phyloP scores from a whole-genome alignment of 1,140 invertebrate species.

The Leptinotarsa lineolata region DNA sequence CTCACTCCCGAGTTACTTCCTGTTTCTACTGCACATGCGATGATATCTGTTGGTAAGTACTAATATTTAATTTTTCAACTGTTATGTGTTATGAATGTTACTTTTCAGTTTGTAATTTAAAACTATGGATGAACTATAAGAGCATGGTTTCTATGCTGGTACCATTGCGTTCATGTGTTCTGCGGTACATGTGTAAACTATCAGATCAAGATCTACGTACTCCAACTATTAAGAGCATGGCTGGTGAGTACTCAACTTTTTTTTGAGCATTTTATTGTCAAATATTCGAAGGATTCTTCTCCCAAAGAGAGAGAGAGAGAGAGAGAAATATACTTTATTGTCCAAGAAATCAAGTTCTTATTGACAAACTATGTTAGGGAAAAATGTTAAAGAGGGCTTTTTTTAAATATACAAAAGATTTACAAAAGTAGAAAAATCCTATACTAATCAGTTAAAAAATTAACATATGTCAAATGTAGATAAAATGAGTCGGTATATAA shows the following conservation, averaged over 20 bases:
- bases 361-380: too few species aligned
- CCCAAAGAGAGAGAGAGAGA: too few species aligned
- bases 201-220: constrained; percentile 87
- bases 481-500: too few species aligned
- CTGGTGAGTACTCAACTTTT: constrained; percentile 62
- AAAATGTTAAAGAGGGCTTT: too few species aligned
- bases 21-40: constrained; percentile 84
- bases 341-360: too few species aligned
- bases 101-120: constrained; percentile 79
- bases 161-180: constrained; percentile 80
- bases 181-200: constrained; percentile 91
- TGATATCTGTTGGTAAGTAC: constrained; percentile 72
- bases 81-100: not conserved
- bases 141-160: constrained; percentile 86
- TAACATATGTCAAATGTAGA: too few species aligned
- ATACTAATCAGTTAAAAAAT: too few species aligned
- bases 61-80: not conserved
- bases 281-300: too few species aligned
- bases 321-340: too few species aligned
- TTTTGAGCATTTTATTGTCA: not conserved
- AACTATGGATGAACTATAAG: constrained; percentile 91
- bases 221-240: constrained; percentile 87
- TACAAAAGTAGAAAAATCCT: too few species aligned
- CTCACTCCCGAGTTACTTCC: constrained; percentile 76
- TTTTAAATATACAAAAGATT: too few species aligned